phyloP scores from a whole-genome alignment of 2,113 vertebrate species.

The Dascyllus trimaculatus region DNA sequence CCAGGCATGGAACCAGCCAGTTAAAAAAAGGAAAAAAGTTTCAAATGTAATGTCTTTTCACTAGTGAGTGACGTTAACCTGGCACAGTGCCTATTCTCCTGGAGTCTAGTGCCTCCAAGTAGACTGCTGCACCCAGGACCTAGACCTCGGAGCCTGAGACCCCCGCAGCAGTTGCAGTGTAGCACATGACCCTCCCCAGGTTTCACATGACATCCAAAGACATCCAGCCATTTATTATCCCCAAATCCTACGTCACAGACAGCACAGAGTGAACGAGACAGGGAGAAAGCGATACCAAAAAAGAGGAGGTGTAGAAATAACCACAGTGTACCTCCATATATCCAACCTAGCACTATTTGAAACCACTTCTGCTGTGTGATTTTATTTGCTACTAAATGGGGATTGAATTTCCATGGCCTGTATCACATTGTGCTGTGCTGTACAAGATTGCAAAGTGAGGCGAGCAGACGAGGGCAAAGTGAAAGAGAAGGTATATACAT shows the following conservation, averaged over 20 bases:
- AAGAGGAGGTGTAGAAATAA: conserved; percentile 80
- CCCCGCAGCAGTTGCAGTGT: conserved; percentile 50
- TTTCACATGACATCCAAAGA: conserved; percentile 84
- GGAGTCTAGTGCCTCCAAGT: conserved; percentile 48
- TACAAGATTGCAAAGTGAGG: conserved; percentile 84
- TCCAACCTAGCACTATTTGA: conserved; percentile 80
- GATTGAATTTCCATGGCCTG: conserved; percentile 86
- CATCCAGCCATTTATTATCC: conserved; percentile 77
- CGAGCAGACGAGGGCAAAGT: conserved; percentile 65
- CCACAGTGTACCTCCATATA: conserved; percentile 63
- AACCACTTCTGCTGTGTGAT: conserved; percentile 84
- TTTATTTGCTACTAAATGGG: conserved; percentile 84
- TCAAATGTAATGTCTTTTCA: conserved; percentile 64
- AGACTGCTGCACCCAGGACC: conserved; percentile 52
- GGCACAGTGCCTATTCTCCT: conserved; percentile 60
- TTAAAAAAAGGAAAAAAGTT: conserved; percentile 43
- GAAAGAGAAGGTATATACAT: conserved; percentile 83
- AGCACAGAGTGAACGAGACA: conserved; percentile 58
- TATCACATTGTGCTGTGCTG: conserved; percentile 87
- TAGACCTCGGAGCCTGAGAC: conserved; percentile 53
- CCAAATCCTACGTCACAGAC: conserved; percentile 71
- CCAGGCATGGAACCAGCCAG: conserved; percentile 49
- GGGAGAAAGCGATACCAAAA: conserved; percentile 72
- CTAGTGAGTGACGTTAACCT: conserved; percentile 51
- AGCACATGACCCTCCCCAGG: conserved; percentile 77